Evolutionary conservation across 2,888 invertebrate species (phyloP), one percentile per base, ranked within the genome.

Genomic region (Epistrophe grossulariae): DNA sequence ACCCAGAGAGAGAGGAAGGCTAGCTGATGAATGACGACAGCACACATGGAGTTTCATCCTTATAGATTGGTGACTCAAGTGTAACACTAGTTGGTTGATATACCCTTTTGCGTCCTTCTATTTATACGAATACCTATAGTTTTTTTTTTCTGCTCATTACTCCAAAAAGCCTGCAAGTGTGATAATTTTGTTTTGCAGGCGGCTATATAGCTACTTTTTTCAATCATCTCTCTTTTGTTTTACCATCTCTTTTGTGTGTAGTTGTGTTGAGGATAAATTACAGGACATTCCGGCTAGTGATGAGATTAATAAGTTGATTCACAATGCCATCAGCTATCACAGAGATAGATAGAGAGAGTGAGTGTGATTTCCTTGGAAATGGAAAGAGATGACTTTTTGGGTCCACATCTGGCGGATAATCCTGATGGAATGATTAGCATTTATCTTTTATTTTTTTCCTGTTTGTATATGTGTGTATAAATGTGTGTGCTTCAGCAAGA

Each of bases 301-400:
- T 73, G 81, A 70, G 81, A 85, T 81, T 73, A 78, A 81, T 81
- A 81, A 79, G 74, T 64, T 79, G 73, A 83, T 78, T 83, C 79
- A 70, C 66, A 62, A 60, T 50, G 79, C 79, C 72, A 59, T 48
- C 55, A 35, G 45, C 48, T 11, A 31, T 50, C 66, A 48, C 50
- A 48, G 9, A 50, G 28, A 35, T 8, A 68, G 24, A 24, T 1
- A 24, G 24, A 24, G 24, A 24, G 24, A 24, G 24, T 24, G 2
- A 24, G 43, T 13, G 55, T 35, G 13, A 31, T 45, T 50, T 17
- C 19, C 11, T 24, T 13, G 55, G 45, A 73, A 35, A 79, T 55
- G 52, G 50, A 62, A 55, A 43, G 48, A 31, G 35, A 48, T 59
- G 68, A 40, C 48, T 68, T 68, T 70, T 55, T 43, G 70, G 60